Evolutionary conservation across 2,797 vertebrate genomes (phyloP).

Genomic region (Rhabdomys pumilio): DNA sequence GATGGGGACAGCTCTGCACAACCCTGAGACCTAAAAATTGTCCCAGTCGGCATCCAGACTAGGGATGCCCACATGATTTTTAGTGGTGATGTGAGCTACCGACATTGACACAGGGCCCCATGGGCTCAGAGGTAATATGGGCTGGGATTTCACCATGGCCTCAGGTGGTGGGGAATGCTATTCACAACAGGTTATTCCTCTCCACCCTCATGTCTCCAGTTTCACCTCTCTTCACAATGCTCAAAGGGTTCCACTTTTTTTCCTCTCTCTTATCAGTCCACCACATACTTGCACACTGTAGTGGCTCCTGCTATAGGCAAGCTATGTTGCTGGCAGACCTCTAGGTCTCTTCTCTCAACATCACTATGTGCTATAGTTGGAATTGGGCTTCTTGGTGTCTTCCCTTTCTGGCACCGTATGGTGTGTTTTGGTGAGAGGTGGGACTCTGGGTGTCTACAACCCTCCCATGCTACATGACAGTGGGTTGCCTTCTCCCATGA

Average conservation of each 20-base stretch:
- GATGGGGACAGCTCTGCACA: neutral
- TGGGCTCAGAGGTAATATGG: neutral
- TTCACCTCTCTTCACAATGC: neutral
- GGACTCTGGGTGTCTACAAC: neutral
- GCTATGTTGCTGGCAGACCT: neutral
- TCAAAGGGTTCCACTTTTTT: neutral
- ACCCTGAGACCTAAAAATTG: neutral
- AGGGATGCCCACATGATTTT: neutral
- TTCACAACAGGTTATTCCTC: neutral
- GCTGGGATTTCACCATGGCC: neutral
- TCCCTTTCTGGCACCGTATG: neutral
- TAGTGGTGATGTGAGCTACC: neutral
- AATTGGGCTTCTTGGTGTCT: neutral
- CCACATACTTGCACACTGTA: neutral
- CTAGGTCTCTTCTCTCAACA: neutral
- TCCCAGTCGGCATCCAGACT: neutral
- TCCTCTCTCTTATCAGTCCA: neutral
- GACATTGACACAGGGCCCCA: neutral
- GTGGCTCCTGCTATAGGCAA: neutral
- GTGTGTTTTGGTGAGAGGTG: neutral
- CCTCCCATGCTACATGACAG: neutral
- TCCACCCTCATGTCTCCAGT: neutral
- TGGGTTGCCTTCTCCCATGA: neutral
- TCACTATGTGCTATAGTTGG: too few species aligned
- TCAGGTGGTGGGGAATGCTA: neutral